Base-by-base conservation (phyloP, 2,888 invertebrate genomes). In the Pyrgus malvae region DNA sequence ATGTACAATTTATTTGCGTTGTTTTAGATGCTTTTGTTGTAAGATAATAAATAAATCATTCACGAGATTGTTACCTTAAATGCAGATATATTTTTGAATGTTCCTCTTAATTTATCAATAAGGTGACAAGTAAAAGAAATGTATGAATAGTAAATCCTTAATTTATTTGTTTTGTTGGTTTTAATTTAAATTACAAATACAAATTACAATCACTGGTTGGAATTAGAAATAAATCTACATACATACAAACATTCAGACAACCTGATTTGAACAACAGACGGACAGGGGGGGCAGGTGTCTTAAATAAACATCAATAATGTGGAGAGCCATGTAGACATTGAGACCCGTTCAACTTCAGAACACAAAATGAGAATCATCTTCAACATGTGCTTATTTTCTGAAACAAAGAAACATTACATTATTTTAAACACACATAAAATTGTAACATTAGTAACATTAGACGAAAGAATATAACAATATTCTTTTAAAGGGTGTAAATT, bases 1-100 rank as follows among this genome's bases (percentile, higher is more conserved):
- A 79, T 88, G 84, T 86, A 85, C 69, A 80, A 80, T 78, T 51
- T 75, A 76, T 74, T 78, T 78, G 80, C 81, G 76, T 78, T 75
- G 76, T 79, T 70, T 69, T 80, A 69, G 68, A 63, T 76, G 72
- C 72, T 74, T 70, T 69, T 72, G 41, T 74, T 73, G 73, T 83
- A 84, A 83, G 79, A 67, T 68, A 70, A 61, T 64, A 62, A 74
- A 69, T 72, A 69, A 69, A 64, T 62, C 59, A 66, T 60, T 61
- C 61, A 60, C 46, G 66, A 69, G 67, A 71, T 74, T 72, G 62
- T 65, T 65, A 70, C 60, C 59, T 59, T 27, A 23, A 48, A 37
- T 48, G 59, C 23, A 50, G 56, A 66, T 68, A 64, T 63, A 65
- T 54, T 58, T 66, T 62, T 60, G 56, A 61, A 72, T 70, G 70